Conservation (phyloP, 2,797 vertebrate genomes). For the Urophycis tenuis region DNA sequence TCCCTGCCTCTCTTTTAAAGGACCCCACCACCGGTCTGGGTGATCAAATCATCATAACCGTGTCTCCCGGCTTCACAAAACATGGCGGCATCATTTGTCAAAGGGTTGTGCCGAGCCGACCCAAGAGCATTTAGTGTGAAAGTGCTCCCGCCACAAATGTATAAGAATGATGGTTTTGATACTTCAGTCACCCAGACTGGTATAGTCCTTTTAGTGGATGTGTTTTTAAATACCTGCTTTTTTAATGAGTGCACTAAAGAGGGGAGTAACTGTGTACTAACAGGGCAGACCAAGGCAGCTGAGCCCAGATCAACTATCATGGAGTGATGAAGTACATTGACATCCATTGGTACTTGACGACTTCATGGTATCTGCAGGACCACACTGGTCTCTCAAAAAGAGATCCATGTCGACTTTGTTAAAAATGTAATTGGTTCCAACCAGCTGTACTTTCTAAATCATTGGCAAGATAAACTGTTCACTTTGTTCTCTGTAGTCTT, state of each 20-base stretch:
- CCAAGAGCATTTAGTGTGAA: not conserved
- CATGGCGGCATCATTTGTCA: not conserved
- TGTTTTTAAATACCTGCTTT: not conserved
- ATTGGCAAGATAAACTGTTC: not conserved
- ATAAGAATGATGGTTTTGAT: not conserved
- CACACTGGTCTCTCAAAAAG: no score
- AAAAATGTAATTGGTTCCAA: not conserved
- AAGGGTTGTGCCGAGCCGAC: not conserved
- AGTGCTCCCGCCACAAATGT: not conserved
- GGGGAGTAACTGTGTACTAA: not conserved
- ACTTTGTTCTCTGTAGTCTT: not conserved
- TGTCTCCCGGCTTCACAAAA: not conserved
- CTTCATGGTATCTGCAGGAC: not conserved
- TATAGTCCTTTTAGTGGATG: not conserved
- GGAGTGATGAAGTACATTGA: not conserved
- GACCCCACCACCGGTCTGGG: not conserved
- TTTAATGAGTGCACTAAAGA: not conserved
- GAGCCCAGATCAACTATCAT: not conserved
- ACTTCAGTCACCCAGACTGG: not conserved
- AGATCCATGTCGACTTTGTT: not conserved
- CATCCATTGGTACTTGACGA: not conserved
- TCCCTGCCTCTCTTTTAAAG: not conserved
- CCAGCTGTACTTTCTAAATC: not conserved
- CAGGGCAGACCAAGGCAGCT: not conserved
- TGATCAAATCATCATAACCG: not conserved